These are phyloP conservation scores for Henricia sp. DNA, from an alignment of 53 echinoderm and acorn worm species.

Conservation along the genomic window DNA sequence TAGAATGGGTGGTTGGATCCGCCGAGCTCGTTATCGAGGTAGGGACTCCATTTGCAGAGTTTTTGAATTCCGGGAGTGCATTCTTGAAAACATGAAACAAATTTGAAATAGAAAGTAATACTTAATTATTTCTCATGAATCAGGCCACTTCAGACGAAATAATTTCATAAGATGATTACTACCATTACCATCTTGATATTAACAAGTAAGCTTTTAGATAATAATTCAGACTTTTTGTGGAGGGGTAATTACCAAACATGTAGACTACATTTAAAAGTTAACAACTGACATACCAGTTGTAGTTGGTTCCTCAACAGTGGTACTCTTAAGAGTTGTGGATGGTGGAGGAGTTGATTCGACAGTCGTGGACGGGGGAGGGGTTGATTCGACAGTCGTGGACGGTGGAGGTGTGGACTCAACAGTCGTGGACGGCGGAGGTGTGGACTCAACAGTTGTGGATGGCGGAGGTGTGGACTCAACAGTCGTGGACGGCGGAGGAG, in stretches of 20 bases:
- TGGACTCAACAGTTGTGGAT: constrained; percentile 17
- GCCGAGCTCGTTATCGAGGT: constrained; percentile 58
- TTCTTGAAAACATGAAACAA: constrained; percentile 1
- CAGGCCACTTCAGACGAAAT: no score
- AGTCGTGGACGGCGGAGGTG: constrained; percentile 31
- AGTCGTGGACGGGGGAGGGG: constrained; percentile 16
- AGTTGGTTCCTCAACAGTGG: not conserved
- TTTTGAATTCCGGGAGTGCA: constrained; percentile 34
- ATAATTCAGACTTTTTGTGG: no score
- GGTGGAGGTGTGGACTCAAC: not conserved
- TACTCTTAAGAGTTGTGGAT: constrained; percentile 37
- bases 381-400: constrained; percentile 15
- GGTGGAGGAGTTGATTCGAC: constrained; percentile 18
- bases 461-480: constrained; percentile 34
- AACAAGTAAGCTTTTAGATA: no score
- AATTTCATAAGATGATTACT: no score
- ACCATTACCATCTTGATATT: no score
- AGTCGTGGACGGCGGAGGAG: constrained; percentile 12
- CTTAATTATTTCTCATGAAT: no score
- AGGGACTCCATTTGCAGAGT: constrained; percentile 61
- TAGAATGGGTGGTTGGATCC: not conserved
- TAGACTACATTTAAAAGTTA: no score
- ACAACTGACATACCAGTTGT: constrained; percentile 35
- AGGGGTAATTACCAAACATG: no score
- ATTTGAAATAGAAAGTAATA: not conserved